A percentile compares a stretch with the other conserved stretches of the same genome.
phyloP scores from a whole-genome alignment of 2,888 invertebrate genomes.

The Ennomos erosarius region DNA sequence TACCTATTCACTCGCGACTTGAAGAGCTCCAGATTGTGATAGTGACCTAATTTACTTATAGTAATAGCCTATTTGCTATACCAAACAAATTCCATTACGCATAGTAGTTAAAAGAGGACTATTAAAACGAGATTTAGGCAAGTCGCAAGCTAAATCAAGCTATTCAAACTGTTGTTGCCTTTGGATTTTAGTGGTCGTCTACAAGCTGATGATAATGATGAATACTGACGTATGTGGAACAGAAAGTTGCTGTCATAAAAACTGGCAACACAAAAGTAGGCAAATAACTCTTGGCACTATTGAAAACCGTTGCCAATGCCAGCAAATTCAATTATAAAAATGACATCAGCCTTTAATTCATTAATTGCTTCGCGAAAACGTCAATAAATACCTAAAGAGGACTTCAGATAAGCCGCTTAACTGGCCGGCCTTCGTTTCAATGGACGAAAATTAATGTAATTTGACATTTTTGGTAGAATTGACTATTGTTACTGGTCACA shows the following conservation, averaged over 20 bases:
- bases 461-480: conserved; percentile 28
- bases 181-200: too few species aligned
- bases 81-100: too few species aligned
- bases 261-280: conserved; percentile 7
- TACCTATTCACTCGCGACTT: too few species aligned
- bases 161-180: too few species aligned
- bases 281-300: neutral
- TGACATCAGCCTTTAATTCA: conserved; percentile 37
- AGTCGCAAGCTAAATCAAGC: too few species aligned
- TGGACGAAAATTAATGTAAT: conserved; percentile 34
- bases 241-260: neutral
- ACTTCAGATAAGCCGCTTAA: conserved; percentile 41
- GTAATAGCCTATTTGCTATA: too few species aligned
- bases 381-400: conserved; percentile 36
- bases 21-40: too few species aligned
- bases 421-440: conserved; percentile 33
- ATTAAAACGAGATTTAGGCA: too few species aligned
- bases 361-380: conserved; percentile 36
- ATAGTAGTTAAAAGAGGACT: too few species aligned
- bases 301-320: conserved; percentile 4
- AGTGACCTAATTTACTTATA: too few species aligned
- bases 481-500: conserved; percentile 21
- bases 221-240: too few species aligned
- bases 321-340: conserved; percentile 15
- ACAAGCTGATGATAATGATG: too few species aligned